Evolutionary conservation across 1,140 invertebrate genomes (phyloP).

Genomic region (Phortica variegata): DNA sequence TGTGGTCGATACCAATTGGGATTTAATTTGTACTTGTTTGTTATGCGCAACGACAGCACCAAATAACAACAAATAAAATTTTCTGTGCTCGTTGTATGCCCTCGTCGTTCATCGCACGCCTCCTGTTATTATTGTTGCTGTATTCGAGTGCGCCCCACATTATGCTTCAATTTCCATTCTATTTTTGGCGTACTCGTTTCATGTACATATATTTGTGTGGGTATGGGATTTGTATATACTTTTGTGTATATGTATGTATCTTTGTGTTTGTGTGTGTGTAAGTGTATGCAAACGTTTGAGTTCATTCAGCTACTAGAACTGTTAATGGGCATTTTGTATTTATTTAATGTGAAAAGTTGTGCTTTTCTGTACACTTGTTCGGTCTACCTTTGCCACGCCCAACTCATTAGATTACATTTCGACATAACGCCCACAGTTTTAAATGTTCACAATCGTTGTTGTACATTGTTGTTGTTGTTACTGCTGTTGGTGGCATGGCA

Average conservation of each 20-base stretch:
- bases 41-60: constrained; percentile 24
- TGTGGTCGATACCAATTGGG: constrained; percentile 53
- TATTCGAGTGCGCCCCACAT: constrained; percentile 51
- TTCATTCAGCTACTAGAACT: constrained; percentile 54
- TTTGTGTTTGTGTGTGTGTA: constrained; percentile 10
- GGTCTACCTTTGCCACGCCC: constrained; percentile 8
- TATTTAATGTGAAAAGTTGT: constrained; percentile 55
- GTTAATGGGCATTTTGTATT: constrained; percentile 55
- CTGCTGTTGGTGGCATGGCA: constrained; percentile 3
- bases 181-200: constrained; percentile 33
- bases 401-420: constrained; percentile 18
- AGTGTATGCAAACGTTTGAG: constrained; percentile 36
- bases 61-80: too few species aligned
- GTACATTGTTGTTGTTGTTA: constrained; percentile 13
- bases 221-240: constrained; percentile 1
- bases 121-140: constrained; percentile 13
- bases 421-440: too few species aligned
- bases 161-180: constrained; percentile 47
- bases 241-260: constrained; percentile 9
- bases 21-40: constrained; percentile 54
- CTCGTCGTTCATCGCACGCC: too few species aligned
- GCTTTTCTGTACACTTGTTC: constrained; percentile 40
- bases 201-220: constrained; percentile 5
- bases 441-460: constrained; percentile 2
- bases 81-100: too few species aligned